A percentile compares a stretch with the other conserved stretches of the same genome.
These are phyloP conservation scores for Leguminivora glycinivorella DNA, from an alignment of 1,140 invertebrate species.

Conservation along the genomic window DNA sequence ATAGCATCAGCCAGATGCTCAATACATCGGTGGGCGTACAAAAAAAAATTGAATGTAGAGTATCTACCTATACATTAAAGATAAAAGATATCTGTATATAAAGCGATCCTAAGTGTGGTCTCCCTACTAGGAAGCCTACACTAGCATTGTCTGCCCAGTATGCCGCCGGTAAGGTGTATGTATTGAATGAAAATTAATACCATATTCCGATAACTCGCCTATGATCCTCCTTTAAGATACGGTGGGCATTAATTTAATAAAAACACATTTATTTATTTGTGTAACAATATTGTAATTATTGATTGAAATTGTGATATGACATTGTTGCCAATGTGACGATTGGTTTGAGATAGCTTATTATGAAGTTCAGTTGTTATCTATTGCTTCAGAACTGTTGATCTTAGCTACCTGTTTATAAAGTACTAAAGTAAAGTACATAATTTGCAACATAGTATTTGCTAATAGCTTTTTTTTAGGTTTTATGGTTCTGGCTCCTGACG, in stretches of 20 bases:
- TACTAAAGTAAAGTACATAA: neutral
- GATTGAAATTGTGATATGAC: neutral
- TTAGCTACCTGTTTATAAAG: too few species aligned
- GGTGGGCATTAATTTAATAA: conserved; percentile 10
- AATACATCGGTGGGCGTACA: too few species aligned
- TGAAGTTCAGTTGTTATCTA: neutral
- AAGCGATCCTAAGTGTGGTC: neutral
- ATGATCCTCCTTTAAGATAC: conserved; percentile 38
- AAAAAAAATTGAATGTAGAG: too few species aligned
- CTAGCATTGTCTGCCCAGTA: conserved; percentile 53
- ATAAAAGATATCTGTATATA: neutral
- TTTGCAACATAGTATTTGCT: neutral
- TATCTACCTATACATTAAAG: too few species aligned
- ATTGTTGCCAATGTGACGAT: neutral
- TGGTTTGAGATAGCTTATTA: neutral
- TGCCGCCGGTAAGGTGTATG: conserved; percentile 44
- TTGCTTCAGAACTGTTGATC: neutral
- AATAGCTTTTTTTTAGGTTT: neutral
- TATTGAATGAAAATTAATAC: conserved; percentile 62
- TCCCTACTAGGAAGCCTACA: conserved; percentile 30
- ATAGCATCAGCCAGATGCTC: too few species aligned
- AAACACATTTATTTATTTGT: neutral
- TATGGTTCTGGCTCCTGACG: neutral
- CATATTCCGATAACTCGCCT: conserved; percentile 46
- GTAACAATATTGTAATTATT: neutral